Evolutionary conservation across 2,113 vertebrate species (phyloP).

Genomic region (Sturnus vulgaris): DNA sequence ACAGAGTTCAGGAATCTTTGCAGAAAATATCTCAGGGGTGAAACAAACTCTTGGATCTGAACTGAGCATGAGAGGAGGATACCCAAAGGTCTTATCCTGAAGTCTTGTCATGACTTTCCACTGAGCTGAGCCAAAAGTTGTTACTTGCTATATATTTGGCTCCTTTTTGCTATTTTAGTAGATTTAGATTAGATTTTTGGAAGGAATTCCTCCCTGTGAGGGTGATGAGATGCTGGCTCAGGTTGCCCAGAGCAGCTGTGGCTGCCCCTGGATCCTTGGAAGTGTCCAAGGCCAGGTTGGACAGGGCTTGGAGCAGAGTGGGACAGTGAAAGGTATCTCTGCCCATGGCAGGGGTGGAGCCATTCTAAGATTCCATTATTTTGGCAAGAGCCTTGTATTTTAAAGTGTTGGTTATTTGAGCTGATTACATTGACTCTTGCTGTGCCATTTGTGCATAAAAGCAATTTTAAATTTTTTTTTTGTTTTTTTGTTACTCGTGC

Average conservation of each 20-base stretch:
- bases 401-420: not conserved
- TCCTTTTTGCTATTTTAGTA: not conserved
- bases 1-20: not conserved
- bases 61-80: not conserved
- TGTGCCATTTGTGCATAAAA: not conserved
- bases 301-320: fast-evolving
- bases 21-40: not conserved
- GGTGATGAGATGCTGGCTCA: not conserved
- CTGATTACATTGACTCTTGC: not conserved
- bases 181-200: not conserved
- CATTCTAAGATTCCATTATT: not conserved
- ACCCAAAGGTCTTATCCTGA: not conserved
- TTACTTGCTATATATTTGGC: not conserved
- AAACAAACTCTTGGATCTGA: not conserved
- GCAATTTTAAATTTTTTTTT: not conserved
- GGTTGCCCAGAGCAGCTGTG: not conserved
- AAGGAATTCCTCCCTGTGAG: not conserved
- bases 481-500: fast-evolving
- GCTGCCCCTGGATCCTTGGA: not conserved
- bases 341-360: not conserved
- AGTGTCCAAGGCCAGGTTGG: not conserved
- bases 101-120: not conserved
- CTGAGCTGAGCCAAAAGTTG: not conserved
- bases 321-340: not conserved
- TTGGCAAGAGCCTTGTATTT: not conserved